phyloP scores from a whole-genome alignment of 35 echinoderm and acorn worm genomes.

The Eucidaris tribuloides region DNA sequence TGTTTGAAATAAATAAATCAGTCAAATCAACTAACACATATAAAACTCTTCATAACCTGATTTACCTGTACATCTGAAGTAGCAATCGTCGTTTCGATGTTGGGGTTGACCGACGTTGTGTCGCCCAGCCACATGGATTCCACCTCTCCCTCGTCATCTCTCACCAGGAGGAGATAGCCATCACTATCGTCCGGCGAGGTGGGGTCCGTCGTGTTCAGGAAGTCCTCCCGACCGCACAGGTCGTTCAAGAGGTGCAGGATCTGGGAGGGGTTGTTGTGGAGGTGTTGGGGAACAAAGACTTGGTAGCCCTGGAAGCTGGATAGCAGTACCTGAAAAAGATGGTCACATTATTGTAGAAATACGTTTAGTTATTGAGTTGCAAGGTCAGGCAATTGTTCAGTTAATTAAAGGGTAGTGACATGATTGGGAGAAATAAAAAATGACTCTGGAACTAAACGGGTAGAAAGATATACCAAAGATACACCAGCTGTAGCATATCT shows the following conservation, averaged over 20 bases:
- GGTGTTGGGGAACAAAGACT: slow-evolving; percentile 77
- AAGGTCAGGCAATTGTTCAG: no score
- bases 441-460: no score
- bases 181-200: slow-evolving; percentile 14
- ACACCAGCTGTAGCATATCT: no score
- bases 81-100: slow-evolving; percentile 87
- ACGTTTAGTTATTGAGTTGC: no score
- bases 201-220: slow-evolving; percentile 19
- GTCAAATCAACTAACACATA: no score
- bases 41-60: no score
- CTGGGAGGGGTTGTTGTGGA: slow-evolving; percentile 53
- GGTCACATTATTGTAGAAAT: no score
- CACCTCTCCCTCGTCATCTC: slow-evolving; percentile 25
- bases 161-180: slow-evolving; percentile 61
- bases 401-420: no score
- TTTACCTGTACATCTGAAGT: slow-evolving; percentile 94
- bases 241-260: slow-evolving; percentile 82
- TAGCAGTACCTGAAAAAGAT: slow-evolving; percentile 55
- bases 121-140: slow-evolving; percentile 56
- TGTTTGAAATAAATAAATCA: no score
- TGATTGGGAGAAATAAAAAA: no score
- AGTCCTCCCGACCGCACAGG: slow-evolving; percentile 73
- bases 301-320: slow-evolving; percentile 54
- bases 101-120: slow-evolving; percentile 49
- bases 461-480: no score